Base-by-base conservation (phyloP, 1,140 invertebrate genomes). In the Lordiphosa stackelbergi region DNA sequence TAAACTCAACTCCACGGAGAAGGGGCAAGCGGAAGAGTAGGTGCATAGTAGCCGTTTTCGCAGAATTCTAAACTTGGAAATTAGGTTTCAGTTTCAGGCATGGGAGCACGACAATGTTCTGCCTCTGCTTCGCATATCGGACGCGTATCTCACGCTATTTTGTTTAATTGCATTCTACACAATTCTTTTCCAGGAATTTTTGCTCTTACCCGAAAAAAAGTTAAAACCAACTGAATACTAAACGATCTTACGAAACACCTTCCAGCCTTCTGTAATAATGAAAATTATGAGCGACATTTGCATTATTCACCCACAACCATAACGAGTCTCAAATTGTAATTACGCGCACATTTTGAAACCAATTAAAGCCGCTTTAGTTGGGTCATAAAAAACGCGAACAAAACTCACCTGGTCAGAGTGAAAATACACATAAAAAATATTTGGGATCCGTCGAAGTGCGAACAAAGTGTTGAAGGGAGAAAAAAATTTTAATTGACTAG, bases 1-100 rank as follows among this genome's bases (percentile, higher is more conserved):
- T 73, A 74, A 71, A 64, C 68, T 52, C 73, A 51, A 22, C 36
- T 54, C 52, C 49, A 48, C 31, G 49, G 12, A 40, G 40, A 8
- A 52, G 47, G 7, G 43, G 6, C 19, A n/a, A 13, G 12, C 13
- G 10, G 2, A 28, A 43, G 19, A 28, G 13, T 24, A 19, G 24
- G 13, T 12, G 34, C 41, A 35, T 22, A 65, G 43, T 58, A 68
- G 54, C 47, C 43, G 35, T 69, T 83, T 83, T 83, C 77, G 69
- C 58, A 77, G 77, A 83, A 83, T 83, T 83, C 77, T 83, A 83
- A 83, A 83, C 78, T 83, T 83, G 77, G 77, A 83, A 83, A 83
- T 83, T 83, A 83, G 77, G 77, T 77, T 83, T 83, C 71, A 68
- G 63, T 58, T 56, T 63, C 68, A 49, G 59, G 34, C 48, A 53